Percentiles rank a stretch among this genome's conserved stretches.
phyloP scores from a whole-genome alignment of 37 sponge, comb jelly and placozoan species.

The Aplysina aerophoba region DNA sequence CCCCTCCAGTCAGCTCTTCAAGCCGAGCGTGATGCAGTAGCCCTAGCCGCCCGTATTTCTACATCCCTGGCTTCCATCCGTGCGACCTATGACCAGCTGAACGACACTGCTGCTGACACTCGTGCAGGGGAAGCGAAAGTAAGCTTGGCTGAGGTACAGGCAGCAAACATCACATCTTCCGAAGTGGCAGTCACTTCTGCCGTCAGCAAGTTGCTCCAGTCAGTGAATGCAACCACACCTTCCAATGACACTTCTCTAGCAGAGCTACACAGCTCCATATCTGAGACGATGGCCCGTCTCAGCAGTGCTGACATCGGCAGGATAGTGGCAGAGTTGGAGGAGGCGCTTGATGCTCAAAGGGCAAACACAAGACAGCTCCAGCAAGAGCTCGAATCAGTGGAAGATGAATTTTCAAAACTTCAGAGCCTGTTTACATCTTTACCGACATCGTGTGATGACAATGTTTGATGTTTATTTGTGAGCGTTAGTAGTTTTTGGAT shows the following conservation, averaged over 20 bases:
- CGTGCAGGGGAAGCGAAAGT: too few species aligned
- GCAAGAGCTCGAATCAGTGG: background rate
- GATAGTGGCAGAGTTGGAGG: background rate
- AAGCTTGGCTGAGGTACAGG: too few species aligned
- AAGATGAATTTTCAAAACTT: background rate
- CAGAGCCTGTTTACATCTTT: background rate
- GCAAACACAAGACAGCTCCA: background rate
- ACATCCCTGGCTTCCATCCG: too few species aligned
- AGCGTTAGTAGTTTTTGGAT: background rate
- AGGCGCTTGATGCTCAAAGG: background rate
- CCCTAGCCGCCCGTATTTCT: too few species aligned
- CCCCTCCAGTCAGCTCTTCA: too few species aligned
- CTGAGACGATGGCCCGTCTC: background rate
- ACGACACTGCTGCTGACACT: too few species aligned
- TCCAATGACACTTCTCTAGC: background rate
- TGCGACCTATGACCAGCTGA: too few species aligned
- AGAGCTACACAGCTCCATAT: background rate
- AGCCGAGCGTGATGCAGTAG: too few species aligned
- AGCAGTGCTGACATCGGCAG: background rate
- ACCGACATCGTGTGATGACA: conserved; percentile 1
- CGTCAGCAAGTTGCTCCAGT: too few species aligned
- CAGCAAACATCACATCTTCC: too few species aligned
- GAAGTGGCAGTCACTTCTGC: too few species aligned
- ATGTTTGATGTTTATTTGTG: background rate
- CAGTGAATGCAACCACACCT: too few species aligned